A percentile compares a stretch with the other conserved stretches of the same genome.
phyloP scores from a whole-genome alignment of 1,140 invertebrate genomes.

The Stenopsyche tienmushanensis region DNA sequence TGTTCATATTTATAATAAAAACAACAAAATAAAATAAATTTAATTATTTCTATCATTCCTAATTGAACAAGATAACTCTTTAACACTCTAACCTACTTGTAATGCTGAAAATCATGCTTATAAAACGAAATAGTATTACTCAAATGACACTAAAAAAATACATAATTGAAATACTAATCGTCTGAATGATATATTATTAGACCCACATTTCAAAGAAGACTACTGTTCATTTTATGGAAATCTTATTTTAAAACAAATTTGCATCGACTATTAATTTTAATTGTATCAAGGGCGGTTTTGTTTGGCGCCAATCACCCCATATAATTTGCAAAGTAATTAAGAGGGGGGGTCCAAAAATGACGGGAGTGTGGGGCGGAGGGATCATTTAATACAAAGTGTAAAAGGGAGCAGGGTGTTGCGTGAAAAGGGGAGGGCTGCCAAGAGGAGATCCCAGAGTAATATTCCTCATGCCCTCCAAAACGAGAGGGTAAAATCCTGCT shows the following conservation, averaged over 20 bases:
- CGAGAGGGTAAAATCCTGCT: conserved; percentile 12
- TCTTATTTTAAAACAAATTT: conserved; percentile 38
- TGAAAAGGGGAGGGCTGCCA: background rate
- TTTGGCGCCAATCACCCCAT: conserved; percentile 39
- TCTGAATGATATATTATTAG: no score
- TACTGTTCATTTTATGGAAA: conserved; percentile 28
- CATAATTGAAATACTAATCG: no score
- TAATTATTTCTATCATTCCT: no score
- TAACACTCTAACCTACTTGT: no score
- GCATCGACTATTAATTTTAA: conserved; percentile 36
- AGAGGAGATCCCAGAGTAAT: conserved; percentile 19
- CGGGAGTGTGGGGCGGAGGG: background rate
- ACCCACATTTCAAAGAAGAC: background rate
- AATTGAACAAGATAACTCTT: no score
- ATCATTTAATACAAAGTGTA: conserved; percentile 26
- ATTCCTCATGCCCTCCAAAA: conserved; percentile 15
- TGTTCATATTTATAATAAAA: no score
- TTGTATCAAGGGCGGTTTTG: conserved; percentile 36
- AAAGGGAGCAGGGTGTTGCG: background rate
- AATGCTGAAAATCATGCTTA: no score
- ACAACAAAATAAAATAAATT: no score
- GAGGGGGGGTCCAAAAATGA: background rate
- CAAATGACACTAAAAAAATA: no score
- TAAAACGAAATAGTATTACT: no score
- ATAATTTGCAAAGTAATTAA: conserved; percentile 42